Conservation (phyloP, 2,888 invertebrate species). For the Lycophotia porphyrea region DNA sequence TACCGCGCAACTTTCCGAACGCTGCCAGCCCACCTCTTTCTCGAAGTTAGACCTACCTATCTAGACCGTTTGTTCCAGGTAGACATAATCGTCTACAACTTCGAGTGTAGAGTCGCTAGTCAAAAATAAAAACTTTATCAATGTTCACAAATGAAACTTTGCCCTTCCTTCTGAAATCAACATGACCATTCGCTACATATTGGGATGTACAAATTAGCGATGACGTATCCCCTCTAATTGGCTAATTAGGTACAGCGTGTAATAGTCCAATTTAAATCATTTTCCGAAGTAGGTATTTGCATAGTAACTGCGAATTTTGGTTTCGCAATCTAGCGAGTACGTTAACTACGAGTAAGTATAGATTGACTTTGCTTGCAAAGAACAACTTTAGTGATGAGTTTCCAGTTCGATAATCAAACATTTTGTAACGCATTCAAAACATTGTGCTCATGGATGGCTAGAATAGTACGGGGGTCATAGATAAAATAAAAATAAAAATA, state of each 20-base stretch:
- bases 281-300: conserved; percentile 17
- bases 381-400: neutral
- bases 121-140: neutral
- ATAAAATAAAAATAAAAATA: too few relatives aligned
- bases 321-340: neutral
- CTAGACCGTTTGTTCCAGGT: too few relatives aligned
- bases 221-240: conserved; percentile 25
- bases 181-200: conserved; percentile 3
- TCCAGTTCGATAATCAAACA: neutral
- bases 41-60: too few relatives aligned
- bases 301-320: conserved; percentile 8
- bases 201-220: conserved; percentile 19
- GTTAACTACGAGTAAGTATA: neutral
- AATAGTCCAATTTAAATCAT: conserved; percentile 29
- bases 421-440: too few relatives aligned
- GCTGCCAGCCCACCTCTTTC: too few relatives aligned
- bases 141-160: neutral
- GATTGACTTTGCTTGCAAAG: neutral
- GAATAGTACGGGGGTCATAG: too few relatives aligned
- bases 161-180: conserved; percentile 17
- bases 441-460: too few relatives aligned
- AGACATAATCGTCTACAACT: too few relatives aligned
- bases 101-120: too few relatives aligned
- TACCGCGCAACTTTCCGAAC: too few relatives aligned
- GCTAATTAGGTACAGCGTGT: conserved; percentile 15